A percentile compares a stretch with the other conserved stretches of the same genome.
phyloP scores from a whole-genome alignment of 2,113 vertebrate genomes.

The Pontoporia blainvillei region DNA sequence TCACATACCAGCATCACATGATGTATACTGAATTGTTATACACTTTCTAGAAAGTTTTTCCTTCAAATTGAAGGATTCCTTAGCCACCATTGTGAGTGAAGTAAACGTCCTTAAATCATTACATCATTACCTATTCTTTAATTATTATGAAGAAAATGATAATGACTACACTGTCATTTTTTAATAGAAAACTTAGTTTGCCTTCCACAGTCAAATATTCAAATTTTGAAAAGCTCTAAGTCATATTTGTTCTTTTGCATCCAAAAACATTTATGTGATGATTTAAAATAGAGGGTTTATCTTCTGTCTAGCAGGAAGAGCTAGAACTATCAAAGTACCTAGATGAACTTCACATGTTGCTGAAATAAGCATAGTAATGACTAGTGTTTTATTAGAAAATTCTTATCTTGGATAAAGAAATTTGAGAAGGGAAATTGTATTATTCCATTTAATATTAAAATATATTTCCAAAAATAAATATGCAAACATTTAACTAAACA shows the following conservation, averaged over 20 bases:
- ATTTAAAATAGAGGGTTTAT: background rate
- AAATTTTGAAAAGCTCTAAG: background rate
- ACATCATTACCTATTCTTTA: background rate
- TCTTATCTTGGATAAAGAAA: background rate
- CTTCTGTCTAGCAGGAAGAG: background rate
- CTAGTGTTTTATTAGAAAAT: background rate
- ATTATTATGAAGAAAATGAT: background rate
- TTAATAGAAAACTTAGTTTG: background rate
- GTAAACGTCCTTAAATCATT: background rate
- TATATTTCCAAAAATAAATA: background rate
- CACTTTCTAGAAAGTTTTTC: background rate
- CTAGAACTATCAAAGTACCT: background rate
- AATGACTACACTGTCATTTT: background rate
- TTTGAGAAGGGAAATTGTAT: background rate
- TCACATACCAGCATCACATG: background rate
- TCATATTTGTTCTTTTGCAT: background rate
- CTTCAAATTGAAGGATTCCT: background rate
- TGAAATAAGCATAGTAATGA: background rate
- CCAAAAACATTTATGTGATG: background rate
- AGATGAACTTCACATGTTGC: background rate
- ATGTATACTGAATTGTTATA: background rate
- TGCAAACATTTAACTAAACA: background rate
- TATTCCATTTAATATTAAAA: background rate
- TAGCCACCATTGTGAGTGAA: background rate
- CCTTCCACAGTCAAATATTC: background rate